Conservation (phyloP, 1,140 invertebrate genomes). For the Drosophila parvula region DNA sequence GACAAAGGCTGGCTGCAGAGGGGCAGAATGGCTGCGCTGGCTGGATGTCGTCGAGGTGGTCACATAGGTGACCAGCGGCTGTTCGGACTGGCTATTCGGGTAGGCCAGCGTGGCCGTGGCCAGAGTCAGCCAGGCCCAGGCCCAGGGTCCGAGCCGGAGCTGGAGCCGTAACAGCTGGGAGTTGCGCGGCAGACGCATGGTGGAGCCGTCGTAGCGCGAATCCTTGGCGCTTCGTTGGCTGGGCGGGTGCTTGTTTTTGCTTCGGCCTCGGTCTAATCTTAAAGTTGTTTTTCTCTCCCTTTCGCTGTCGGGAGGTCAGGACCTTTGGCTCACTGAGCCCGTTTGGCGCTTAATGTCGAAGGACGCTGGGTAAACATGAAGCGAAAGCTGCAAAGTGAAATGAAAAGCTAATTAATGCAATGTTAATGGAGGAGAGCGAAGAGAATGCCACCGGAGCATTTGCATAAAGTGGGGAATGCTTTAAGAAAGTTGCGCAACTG, state of each 20-base stretch:
- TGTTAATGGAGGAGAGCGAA: conserved; percentile 60
- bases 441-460: conserved; percentile 22
- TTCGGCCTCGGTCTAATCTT: conserved; percentile 60
- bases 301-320: conserved; percentile 23
- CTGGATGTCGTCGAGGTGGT: conserved; percentile 71
- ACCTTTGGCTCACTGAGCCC: conserved; percentile 36
- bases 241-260: conserved; percentile 49
- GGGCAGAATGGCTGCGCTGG: conserved; percentile 28
- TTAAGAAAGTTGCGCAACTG: conserved; percentile 26
- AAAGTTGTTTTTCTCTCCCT: conserved; percentile 56
- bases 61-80: conserved; percentile 64
- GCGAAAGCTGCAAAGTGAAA: conserved; percentile 59
- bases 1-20: conserved; percentile 66
- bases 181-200: conserved; percentile 62
- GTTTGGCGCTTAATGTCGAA: conserved; percentile 49
- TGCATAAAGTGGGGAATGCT: conserved; percentile 33
- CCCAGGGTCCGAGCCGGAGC: conserved; percentile 28
- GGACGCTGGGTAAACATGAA: conserved; percentile 60
- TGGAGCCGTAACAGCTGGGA: conserved; percentile 31
- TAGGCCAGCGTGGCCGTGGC: conserved; percentile 32
- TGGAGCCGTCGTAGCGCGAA: conserved; percentile 12
- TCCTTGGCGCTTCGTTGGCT: conserved; percentile 5
- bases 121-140: conserved; percentile 28
- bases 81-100: conserved; percentile 46
- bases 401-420: conserved; percentile 70